These are phyloP conservation scores for Rhinoderma darwinii DNA, from an alignment of 2,113 vertebrate genomes.

Conservation along the genomic window DNA sequence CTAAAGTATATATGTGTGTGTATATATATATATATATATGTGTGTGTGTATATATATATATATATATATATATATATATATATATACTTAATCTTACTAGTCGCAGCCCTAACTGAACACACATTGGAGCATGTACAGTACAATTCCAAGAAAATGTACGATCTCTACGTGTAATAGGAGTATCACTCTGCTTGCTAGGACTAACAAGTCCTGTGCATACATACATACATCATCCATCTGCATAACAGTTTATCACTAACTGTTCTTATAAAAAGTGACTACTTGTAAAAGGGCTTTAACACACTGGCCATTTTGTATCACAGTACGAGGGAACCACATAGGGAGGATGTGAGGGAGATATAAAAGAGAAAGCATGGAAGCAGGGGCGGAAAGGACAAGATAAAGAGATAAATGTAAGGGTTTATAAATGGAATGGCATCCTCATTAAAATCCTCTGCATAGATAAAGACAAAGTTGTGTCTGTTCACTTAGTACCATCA, in stretches of 20 bases:
- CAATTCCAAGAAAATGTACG: too few species aligned
- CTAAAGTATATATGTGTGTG: not conserved
- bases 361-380: not conserved
- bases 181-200: too few species aligned
- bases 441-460: not conserved
- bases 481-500: not conserved
- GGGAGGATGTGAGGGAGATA: not conserved
- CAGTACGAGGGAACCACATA: not conserved
- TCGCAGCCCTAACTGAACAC: too few species aligned
- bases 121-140: too few species aligned
- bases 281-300: not conserved
- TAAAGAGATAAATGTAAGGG: not conserved
- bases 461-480: conserved; percentile 22
- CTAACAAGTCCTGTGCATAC: too few species aligned
- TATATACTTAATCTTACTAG: too few species aligned
- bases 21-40: not conserved
- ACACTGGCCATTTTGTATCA: not conserved
- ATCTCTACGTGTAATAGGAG: too few species aligned
- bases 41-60: not conserved
- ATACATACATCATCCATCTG: too few species aligned
- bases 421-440: not conserved
- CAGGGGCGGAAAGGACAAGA: not conserved
- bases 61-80: not conserved
- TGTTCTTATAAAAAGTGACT: too few species aligned
- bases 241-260: too few species aligned